phyloP scores from a whole-genome alignment of 1,140 invertebrate genomes.

The Brachionus plicatilis region DNA sequence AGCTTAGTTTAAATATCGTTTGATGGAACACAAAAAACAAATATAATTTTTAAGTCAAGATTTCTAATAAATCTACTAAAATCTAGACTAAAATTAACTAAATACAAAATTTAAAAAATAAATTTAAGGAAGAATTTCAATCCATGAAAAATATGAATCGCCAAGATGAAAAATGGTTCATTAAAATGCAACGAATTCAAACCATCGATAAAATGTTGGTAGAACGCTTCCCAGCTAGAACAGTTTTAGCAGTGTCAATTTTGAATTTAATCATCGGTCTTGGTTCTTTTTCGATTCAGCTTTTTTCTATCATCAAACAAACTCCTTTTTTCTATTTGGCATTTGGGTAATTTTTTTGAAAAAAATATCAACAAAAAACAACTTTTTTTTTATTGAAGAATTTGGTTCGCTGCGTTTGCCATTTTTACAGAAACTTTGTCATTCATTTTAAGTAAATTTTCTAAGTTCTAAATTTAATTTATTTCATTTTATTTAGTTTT shows the following conservation, averaged over 20 bases:
- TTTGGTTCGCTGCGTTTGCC: neutral
- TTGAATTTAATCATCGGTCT: neutral
- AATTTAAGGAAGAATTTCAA: neutral
- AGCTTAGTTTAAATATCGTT: neutral
- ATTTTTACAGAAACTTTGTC: neutral
- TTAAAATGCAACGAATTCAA: neutral
- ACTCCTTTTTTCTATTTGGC: neutral
- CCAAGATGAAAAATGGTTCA: neutral
- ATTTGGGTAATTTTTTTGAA: neutral
- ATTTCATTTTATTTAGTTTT: neutral
- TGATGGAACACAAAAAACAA: neutral
- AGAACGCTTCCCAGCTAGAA: neutral
- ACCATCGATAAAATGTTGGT: neutral
- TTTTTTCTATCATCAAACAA: neutral
- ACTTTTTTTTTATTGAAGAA: neutral
- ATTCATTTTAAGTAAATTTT: neutral
- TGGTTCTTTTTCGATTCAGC: neutral
- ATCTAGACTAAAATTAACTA: neutral
- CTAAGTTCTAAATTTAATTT: neutral
- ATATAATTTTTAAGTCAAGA: neutral
- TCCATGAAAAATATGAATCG: neutral
- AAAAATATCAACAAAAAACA: neutral
- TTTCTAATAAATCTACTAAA: neutral
- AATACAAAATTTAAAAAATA: neutral
- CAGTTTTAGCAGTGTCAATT: neutral